Conservation (phyloP, 2,888 invertebrate genomes). For the Limnephilus auricula region DNA sequence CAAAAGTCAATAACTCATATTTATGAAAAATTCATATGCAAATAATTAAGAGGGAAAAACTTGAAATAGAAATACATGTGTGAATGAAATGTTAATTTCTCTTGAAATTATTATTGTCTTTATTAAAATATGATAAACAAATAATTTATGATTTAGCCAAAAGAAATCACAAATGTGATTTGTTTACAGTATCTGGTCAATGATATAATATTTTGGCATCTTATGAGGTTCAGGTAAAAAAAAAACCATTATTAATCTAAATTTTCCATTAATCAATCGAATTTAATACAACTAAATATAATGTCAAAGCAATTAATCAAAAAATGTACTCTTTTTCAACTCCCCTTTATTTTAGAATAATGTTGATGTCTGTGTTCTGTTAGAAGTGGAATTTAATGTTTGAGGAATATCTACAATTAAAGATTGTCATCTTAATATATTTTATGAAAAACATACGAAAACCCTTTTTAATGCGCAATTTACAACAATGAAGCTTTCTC, state of each 20-base stretch:
- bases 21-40: too few species aligned
- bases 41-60: neutral
- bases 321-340: neutral
- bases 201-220: neutral
- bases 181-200: neutral
- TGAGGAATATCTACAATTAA: slow-evolving; percentile 21
- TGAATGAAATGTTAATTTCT: neutral
- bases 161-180: neutral
- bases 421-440: slow-evolving; percentile 41
- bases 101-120: neutral
- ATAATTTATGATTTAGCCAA: neutral
- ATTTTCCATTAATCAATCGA: neutral
- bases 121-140: neutral
- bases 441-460: slow-evolving; percentile 43
- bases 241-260: neutral
- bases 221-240: neutral
- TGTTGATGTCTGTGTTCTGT: neutral
- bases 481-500: slow-evolving; percentile 34
- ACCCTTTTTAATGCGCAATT: slow-evolving; percentile 17
- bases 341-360: neutral
- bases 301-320: neutral
- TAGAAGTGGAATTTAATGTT: neutral
- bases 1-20: too few species aligned
- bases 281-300: neutral
- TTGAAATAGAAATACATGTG: neutral